These are phyloP conservation scores for Bombycilla garrulus DNA, from an alignment of 2,113 vertebrate species.

Conservation along the genomic window DNA sequence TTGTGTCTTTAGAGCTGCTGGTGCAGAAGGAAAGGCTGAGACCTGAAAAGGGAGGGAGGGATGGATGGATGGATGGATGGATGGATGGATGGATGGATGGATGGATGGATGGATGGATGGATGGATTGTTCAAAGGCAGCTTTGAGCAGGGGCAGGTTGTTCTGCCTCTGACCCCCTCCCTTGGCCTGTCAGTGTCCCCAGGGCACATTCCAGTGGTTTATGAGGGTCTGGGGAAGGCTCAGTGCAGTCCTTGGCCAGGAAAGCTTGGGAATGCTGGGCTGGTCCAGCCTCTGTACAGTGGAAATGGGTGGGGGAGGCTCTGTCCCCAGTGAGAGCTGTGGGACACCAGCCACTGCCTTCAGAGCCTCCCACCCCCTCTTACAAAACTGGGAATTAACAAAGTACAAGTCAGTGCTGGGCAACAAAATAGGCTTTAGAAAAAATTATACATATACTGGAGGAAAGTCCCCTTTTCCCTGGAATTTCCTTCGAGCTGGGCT, in stretches of 20 bases:
- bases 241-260: not conserved
- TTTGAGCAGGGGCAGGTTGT: not conserved
- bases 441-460: not conserved
- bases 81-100: not conserved
- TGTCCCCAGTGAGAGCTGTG: not conserved
- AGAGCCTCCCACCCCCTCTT: not conserved
- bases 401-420: not conserved
- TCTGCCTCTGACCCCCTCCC: not conserved
- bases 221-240: not conserved
- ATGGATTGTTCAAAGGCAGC: not conserved
- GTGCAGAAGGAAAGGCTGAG: not conserved
- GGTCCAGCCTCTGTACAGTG: not conserved
- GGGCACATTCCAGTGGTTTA: fast-evolving
- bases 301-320: not conserved
- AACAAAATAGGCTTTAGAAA: not conserved
- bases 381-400: not conserved
- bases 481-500: not conserved
- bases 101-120: not conserved
- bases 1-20: not conserved
- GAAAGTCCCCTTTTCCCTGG: not conserved
- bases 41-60: not conserved
- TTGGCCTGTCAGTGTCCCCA: not conserved
- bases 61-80: not conserved
- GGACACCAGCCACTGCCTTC: not conserved
- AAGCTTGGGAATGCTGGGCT: not conserved